A percentile compares a stretch with the other conserved stretches of the same genome.
Conservation (phyloP, 2,888 invertebrate species). For the Alentia gelatinosa region DNA sequence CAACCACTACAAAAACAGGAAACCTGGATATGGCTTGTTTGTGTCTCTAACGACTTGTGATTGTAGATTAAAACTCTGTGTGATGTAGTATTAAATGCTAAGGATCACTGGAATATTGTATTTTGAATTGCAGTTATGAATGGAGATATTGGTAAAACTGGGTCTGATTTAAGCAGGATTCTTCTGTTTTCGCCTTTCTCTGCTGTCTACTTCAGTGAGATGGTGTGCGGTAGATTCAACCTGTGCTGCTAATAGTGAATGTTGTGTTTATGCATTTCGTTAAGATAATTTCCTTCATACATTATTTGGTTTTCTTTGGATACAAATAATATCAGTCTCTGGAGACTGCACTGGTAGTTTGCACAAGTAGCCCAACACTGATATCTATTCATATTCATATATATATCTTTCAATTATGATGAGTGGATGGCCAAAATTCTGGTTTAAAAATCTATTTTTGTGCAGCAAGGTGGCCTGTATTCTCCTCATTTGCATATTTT, state of each 20-base stretch:
- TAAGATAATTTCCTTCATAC: background rate
- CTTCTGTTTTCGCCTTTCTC: background rate
- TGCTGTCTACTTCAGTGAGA: background rate
- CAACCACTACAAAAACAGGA: too few relatives aligned
- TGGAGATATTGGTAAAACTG: background rate
- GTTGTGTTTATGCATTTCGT: conserved; percentile 10
- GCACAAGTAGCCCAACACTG: background rate
- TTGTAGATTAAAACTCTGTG: background rate
- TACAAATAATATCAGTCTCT: background rate
- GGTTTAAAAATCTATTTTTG: too few relatives aligned
- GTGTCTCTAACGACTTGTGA: background rate
- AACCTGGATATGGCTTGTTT: too few relatives aligned
- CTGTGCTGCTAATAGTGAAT: conserved; percentile 19
- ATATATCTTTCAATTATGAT: background rate
- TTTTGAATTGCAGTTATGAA: background rate
- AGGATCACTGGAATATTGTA: background rate
- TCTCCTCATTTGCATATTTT: too few relatives aligned
- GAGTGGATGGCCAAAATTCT: too few relatives aligned
- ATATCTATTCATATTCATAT: background rate
- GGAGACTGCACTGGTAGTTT: background rate
- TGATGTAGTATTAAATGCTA: background rate
- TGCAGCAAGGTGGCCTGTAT: too few relatives aligned
- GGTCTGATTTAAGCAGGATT: background rate
- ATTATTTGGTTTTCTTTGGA: background rate
- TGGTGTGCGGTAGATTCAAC: background rate